Evolutionary conservation across 2,113 vertebrate species (phyloP).

Genomic region (Ceuthmochares aereus): DNA sequence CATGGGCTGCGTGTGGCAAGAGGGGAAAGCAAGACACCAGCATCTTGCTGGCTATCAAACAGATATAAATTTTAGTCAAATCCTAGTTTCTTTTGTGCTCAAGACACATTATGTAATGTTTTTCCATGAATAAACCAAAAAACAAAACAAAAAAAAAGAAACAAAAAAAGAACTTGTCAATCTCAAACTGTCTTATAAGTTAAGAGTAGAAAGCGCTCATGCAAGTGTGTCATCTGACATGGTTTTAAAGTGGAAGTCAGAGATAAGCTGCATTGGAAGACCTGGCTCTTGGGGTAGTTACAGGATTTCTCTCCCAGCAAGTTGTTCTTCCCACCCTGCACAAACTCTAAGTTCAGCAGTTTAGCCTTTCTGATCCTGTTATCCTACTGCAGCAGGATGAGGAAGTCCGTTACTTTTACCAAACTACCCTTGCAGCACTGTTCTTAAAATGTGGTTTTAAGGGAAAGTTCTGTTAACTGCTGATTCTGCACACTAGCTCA

Average conservation of each 20-base stretch:
- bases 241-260: not conserved
- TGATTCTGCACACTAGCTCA: not conserved
- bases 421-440: not conserved
- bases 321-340: no score
- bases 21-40: not conserved
- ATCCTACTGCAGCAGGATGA: not conserved
- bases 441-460: not conserved
- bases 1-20: not conserved
- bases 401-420: not conserved
- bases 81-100: not conserved
- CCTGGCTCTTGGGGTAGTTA: not conserved
- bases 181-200: not conserved
- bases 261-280: not conserved
- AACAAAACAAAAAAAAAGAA: no score
- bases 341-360: not conserved
- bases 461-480: not conserved
- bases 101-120: not conserved
- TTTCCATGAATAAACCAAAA: not conserved
- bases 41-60: fast-evolving
- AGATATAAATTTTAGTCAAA: fast-evolving
- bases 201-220: not conserved
- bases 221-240: fast-evolving
- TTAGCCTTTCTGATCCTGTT: not conserved
- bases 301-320: not conserved
- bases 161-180: not conserved